Base-by-base conservation (phyloP, 2,113 vertebrate species). In the Pelmatolapia mariae region DNA sequence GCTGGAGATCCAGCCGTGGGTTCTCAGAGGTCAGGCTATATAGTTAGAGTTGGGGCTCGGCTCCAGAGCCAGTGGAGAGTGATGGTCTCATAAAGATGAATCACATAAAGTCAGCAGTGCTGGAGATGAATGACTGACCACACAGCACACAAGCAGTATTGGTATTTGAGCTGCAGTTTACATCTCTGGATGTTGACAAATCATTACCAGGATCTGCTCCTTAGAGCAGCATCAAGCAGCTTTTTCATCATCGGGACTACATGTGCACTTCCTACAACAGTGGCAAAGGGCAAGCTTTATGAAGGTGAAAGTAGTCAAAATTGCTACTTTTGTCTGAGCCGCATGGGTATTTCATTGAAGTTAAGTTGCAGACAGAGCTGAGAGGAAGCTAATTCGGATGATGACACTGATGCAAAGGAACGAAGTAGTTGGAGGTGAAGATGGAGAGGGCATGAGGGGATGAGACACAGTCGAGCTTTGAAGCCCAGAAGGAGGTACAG, bases 321-420 rank as follows among this genome's bases (percentile, higher is more conserved):
- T 54, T 22, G 3, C 13, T 12, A 5, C 45, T 43, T 84, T 85
- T 12, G 47, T 54, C 33, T 66, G 19, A 61, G 40, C 59, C 8
- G 16, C 81, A 13, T 19, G n/a, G 52, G 43, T 52, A 9, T 82
- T 84, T 90, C 36, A 61, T 66, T 15, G 50, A 81, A 82, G 40
- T 83, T 40, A 50, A 26, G 73, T 78, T n/a, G 10, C 73, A 78
- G 52, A 45, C 5, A 10, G 11, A 83, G 24, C 54, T 10, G 2
- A 63, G 47, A 80, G 26, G 81, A 76, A 86, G 79, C 22, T 71
- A 59, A 79, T 68, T 83, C 29, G 59, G 40, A 76, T 76, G 45
- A 33, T 86, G 91, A 92, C 40, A 53, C 12, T 91, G 79, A 94
- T 93, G 53, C 84, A 82, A 86, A 19, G 26, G 38, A 91, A 83